Evolutionary conservation across 2,888 invertebrate genomes (phyloP).

Genomic region (Eudasyphora cyanicolor): DNA sequence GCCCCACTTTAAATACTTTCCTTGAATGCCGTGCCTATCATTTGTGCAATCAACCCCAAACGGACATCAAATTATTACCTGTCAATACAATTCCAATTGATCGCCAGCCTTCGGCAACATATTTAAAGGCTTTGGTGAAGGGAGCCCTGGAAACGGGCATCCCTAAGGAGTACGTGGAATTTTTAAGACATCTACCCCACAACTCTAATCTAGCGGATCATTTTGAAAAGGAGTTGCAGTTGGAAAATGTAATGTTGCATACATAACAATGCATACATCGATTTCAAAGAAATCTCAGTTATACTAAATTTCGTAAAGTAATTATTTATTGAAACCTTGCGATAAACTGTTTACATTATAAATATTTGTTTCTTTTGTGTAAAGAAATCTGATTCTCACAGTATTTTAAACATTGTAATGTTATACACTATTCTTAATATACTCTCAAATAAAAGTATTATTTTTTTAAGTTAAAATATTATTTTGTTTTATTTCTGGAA

Average conservation of each 20-base stretch:
- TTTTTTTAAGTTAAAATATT: too few species aligned
- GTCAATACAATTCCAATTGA: slow-evolving; percentile 81
- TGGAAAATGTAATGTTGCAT: slow-evolving; percentile 69
- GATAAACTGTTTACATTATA: too few species aligned
- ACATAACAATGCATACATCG: not conserved
- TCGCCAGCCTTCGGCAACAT: slow-evolving; percentile 88
- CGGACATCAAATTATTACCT: slow-evolving; percentile 73
- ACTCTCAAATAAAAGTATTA: too few species aligned
- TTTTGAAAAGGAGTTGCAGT: slow-evolving; percentile 78
- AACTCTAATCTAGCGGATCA: slow-evolving; percentile 85
- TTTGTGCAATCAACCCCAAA: slow-evolving; percentile 83
- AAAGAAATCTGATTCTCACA: too few species aligned
- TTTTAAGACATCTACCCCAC: slow-evolving; percentile 85
- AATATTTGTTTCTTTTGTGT: too few species aligned
- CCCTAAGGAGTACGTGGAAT: slow-evolving; percentile 86
- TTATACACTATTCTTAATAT: too few species aligned
- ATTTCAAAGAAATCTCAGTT: not conserved
- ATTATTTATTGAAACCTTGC: too few species aligned
- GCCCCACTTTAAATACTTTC: not conserved
- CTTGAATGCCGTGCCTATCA: slow-evolving; percentile 88
- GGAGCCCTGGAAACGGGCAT: slow-evolving; percentile 81
- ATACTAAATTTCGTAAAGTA: not conserved
- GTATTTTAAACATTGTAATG: too few species aligned
- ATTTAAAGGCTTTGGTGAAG: slow-evolving; percentile 81
- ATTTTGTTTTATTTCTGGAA: too few species aligned